phyloP scores from a whole-genome alignment of 1,140 invertebrate genomes.

The Scaptomyza hsui region DNA sequence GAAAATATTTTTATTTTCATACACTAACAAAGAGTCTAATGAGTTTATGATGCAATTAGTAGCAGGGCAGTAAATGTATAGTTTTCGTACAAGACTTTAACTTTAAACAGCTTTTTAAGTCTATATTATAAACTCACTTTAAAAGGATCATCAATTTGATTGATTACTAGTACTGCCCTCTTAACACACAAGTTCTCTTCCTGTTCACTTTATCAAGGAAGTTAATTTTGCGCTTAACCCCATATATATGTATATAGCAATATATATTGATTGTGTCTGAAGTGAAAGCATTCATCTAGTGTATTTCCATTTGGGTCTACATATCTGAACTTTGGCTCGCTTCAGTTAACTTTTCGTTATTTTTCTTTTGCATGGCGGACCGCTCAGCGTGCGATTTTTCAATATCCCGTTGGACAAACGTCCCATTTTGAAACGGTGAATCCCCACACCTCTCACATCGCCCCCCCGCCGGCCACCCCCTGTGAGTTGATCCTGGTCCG shows the following conservation, averaged over 20 bases:
- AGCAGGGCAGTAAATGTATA: too few relatives aligned
- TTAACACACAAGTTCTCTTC: neutral
- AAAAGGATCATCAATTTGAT: neutral
- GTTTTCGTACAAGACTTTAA: too few relatives aligned
- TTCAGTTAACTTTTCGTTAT: slow-evolving; percentile 53
- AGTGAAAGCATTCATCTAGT: slow-evolving; percentile 11
- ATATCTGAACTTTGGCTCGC: slow-evolving; percentile 27
- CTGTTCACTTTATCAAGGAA: slow-evolving; percentile 8
- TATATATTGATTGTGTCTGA: slow-evolving; percentile 14
- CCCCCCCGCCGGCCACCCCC: neutral
- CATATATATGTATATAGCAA: slow-evolving; percentile 1
- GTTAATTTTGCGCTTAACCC: slow-evolving; percentile 15
- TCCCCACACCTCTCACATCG: too few relatives aligned
- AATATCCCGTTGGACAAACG: slow-evolving; percentile 69
- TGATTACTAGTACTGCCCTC: neutral
- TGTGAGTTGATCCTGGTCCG: neutral
- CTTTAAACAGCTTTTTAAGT: too few relatives aligned
- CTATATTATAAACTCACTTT: neutral
- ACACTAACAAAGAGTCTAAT: neutral
- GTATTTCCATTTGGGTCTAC: slow-evolving; percentile 28
- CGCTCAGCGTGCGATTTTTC: slow-evolving; percentile 67
- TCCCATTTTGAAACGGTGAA: slow-evolving; percentile 48
- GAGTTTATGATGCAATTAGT: neutral
- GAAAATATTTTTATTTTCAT: slow-evolving; percentile 37
- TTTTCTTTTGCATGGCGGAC: slow-evolving; percentile 25